Base-by-base conservation (phyloP, 2,888 invertebrate genomes). In the Agonopterix arenella region DNA sequence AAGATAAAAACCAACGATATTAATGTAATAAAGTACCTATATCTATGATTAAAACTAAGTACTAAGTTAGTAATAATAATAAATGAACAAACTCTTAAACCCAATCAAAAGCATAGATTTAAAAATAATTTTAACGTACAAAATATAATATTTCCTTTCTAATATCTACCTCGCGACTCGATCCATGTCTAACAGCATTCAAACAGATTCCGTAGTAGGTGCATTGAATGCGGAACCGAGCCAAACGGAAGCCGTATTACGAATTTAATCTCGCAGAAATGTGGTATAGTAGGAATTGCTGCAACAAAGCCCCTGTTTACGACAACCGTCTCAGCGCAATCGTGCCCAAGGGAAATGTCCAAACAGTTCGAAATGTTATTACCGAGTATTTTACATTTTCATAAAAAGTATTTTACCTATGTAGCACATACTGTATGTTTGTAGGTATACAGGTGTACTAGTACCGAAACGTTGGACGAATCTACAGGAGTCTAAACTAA, bases 221-320 rank as follows among this genome's bases (percentile, higher is more conserved):
- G 72, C 75, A 70, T 60, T 75, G 78, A 76, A 76, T 79, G 76
- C 75, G 66, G 68, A 66, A 70, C 48, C 48, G 74, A 75, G 80
- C 71, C 75, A 76, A 79, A 76, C 78, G 71, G 76, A 76, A 75
- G 74, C 71, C 76, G 75, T 80, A 81, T 81, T 84, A 81, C 81
- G 80, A 84, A 83, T 86, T 86, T 86, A 86, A 86, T 86, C 84
- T 84, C 80, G 78, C 78, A 80, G 81, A 84, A 84, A 83, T 84
- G 85, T 76, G 82, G 80, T 84, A 82, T 79, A 75, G 79, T 70
- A 75, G 76, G 76, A 80, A 83, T 83, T 84, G 85, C 80, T 70
- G 73, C 78, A 75, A 76, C 77, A 74, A 73, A 76, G 71, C 70
- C 67, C 62, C 75, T 83, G 80, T 84, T 82, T 82, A 82, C 80